Evolutionary conservation across 2,888 invertebrate species (phyloP).

Genomic region (Eupithecia subfuscata): DNA sequence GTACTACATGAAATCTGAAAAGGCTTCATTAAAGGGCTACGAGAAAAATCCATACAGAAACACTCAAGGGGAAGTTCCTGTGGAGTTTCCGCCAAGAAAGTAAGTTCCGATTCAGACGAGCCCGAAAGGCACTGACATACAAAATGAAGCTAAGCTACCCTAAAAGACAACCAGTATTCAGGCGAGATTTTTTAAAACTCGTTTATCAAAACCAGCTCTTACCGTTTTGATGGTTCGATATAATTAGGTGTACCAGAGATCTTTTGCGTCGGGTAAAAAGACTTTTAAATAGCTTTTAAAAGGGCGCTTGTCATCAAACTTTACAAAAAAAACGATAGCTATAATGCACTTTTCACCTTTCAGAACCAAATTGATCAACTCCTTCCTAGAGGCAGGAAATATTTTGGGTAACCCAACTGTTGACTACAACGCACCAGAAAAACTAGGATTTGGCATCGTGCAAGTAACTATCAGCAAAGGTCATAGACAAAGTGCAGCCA

Average conservation of each 20-base stretch:
- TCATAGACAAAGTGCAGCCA: slow-evolving; percentile 86
- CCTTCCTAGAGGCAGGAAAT: slow-evolving; percentile 85
- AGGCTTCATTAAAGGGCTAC: slow-evolving; percentile 73
- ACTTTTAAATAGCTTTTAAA: background rate
- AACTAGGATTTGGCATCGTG: slow-evolving; percentile 87
- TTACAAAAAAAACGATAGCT: background rate
- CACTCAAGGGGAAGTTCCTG: slow-evolving; percentile 84
- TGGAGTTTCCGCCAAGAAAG: slow-evolving; percentile 85
- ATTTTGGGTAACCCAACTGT: slow-evolving; percentile 86
- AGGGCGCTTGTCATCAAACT: background rate
- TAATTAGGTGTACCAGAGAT: background rate
- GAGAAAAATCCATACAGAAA: slow-evolving; percentile 83
- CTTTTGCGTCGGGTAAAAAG: background rate
- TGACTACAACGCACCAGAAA: slow-evolving; percentile 87
- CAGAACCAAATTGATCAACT: slow-evolving; percentile 71
- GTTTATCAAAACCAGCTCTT: background rate
- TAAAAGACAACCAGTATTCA: background rate
- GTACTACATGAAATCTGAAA: slow-evolving; percentile 86
- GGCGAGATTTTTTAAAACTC: background rate
- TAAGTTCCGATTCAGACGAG: slow-evolving; percentile 41
- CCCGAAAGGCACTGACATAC: background rate
- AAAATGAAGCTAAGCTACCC: background rate
- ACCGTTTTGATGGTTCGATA: background rate
- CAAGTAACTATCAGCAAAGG: slow-evolving; percentile 86
- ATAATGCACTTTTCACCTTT: slow-evolving; percentile 39